A percentile compares a stretch with the other conserved stretches of the same genome.
These are phyloP conservation scores for Phorcus lineatus DNA, from an alignment of 2,888 invertebrate genomes.

Conservation along the genomic window DNA sequence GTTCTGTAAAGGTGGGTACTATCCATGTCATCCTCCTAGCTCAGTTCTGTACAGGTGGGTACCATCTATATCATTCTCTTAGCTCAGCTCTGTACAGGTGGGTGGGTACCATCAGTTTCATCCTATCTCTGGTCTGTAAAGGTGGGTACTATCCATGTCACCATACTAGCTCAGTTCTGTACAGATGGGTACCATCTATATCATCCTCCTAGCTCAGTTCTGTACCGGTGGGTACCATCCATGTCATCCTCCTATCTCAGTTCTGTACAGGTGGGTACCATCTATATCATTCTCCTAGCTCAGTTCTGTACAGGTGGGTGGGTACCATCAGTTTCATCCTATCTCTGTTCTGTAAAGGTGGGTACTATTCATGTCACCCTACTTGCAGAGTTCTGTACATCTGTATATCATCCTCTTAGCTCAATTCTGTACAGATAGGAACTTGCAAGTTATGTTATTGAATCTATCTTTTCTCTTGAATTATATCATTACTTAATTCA, in stretches of 20 bases:
- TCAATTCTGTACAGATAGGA: not conserved
- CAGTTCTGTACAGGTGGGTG: slow-evolving; percentile 10
- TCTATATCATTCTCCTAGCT: not conserved
- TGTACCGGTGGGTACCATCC: not conserved
- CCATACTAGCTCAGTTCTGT: not conserved
- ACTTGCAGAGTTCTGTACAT: not conserved
- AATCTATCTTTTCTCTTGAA: no score
- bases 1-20: not conserved
- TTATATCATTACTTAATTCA: no score
- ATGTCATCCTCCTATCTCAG: not conserved
- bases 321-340: not conserved
- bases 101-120: not conserved
- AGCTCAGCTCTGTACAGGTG: no score
- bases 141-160: not conserved
- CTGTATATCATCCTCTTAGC: not conserved
- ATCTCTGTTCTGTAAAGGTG: not conserved
- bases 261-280: no score
- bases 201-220: not conserved
- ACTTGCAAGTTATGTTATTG: no score
- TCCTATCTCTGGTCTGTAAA: not conserved
- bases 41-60: not conserved
- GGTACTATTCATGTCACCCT: not conserved
- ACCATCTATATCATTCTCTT: no score
- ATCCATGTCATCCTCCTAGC: not conserved
- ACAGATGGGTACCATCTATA: not conserved